Conservation (phyloP, 2,113 vertebrate genomes). For the Andinoacara biseriatus region DNA sequence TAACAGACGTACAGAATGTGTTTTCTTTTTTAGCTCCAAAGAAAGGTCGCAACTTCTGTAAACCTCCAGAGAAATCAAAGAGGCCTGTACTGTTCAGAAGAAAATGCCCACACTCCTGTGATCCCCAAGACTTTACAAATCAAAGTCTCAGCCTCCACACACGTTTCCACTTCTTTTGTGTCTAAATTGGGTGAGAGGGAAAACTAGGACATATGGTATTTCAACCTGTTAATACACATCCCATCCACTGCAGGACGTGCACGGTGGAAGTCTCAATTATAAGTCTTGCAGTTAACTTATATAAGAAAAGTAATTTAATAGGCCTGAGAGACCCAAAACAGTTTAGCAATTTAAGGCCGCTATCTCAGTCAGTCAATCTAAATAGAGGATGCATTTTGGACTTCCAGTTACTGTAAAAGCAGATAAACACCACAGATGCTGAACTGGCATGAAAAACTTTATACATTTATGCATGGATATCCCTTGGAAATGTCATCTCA, state of each 20-base stretch:
- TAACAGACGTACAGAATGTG: conserved; percentile 22
- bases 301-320: conserved; percentile 52
- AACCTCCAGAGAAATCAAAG: conserved; percentile 73
- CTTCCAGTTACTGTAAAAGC: conserved; percentile 19
- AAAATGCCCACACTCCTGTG: conserved; percentile 69
- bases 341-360: conserved; percentile 60
- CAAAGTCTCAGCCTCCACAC: conserved; percentile 68
- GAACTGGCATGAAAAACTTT: conserved; percentile 6
- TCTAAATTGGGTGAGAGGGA: conserved; percentile 68
- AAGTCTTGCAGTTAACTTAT: conserved; percentile 48
- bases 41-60: conserved; percentile 72
- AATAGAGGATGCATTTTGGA: conserved; percentile 43
- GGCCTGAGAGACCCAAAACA: conserved; percentile 49
- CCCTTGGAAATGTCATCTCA: conserved; percentile 23
- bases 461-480: conserved; percentile 35
- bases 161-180: conserved; percentile 35
- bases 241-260: conserved; percentile 60
- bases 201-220: conserved; percentile 62
- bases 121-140: conserved; percentile 72
- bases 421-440: conserved; percentile 38
- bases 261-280: conserved; percentile 60
- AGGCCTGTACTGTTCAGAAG: conserved; percentile 61
- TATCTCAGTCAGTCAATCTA: conserved; percentile 55
- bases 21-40: conserved; percentile 59
- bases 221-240: conserved; percentile 68